Conservation (phyloP, 2,113 vertebrate genomes). For the Sphaerodactylus townsendi region DNA sequence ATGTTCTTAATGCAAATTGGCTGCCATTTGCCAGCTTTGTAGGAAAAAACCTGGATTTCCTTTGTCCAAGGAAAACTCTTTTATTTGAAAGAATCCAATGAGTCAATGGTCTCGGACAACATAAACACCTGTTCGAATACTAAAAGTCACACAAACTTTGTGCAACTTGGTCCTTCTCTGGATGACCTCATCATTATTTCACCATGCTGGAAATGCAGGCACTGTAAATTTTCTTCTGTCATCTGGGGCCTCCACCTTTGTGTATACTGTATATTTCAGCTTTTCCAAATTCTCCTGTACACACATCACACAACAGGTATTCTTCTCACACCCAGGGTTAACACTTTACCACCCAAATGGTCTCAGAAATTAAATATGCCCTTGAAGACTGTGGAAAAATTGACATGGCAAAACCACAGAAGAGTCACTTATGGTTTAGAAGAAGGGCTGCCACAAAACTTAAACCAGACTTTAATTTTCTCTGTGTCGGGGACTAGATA, state of each 20-base stretch:
- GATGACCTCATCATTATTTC: constrained; percentile 64
- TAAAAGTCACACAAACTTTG: constrained; percentile 47
- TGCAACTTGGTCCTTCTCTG: constrained; percentile 60
- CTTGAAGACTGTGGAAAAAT: constrained; percentile 42
- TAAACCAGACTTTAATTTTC: too few relatives aligned
- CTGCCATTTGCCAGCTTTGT: not conserved
- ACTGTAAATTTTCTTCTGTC: constrained; percentile 62
- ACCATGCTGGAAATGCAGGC: constrained; percentile 55
- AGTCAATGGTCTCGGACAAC: too few relatives aligned
- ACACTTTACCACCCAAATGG: constrained; percentile 53
- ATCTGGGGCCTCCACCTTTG: constrained; percentile 49
- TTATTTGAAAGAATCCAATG: too few relatives aligned
- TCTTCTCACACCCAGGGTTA: constrained; percentile 49
- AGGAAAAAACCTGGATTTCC: not conserved
- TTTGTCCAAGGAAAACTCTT: too few relatives aligned
- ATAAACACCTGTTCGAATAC: constrained; percentile 25
- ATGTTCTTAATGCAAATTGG: too few relatives aligned
- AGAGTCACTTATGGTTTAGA: constrained; percentile 60
- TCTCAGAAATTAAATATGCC: constrained; percentile 60
- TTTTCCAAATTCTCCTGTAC: constrained; percentile 55
- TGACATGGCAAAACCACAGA: constrained; percentile 37
- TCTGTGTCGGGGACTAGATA: too few relatives aligned
- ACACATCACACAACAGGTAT: constrained; percentile 41
- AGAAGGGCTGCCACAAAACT: constrained; percentile 31
- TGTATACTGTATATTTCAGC: constrained; percentile 53